Conservation (phyloP, 2,113 vertebrate genomes). For the Petrocephalus microphthalmus region DNA sequence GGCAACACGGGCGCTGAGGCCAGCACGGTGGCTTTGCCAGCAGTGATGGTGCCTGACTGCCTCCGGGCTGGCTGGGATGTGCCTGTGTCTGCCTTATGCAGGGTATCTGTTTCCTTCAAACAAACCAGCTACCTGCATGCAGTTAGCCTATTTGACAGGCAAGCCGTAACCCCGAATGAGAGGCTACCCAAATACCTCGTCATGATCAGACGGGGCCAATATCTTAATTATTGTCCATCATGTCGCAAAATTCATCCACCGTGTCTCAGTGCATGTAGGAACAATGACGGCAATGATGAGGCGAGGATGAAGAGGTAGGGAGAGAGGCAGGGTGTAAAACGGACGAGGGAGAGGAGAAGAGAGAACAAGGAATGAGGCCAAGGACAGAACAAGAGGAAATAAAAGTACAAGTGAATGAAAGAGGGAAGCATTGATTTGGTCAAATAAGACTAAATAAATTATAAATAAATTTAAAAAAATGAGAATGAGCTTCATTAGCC, state of each 20-base stretch:
- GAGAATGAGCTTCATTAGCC: background rate
- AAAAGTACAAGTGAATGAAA: background rate
- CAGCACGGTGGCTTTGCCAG: background rate
- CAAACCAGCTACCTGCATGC: background rate
- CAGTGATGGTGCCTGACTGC: background rate
- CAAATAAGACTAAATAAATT: background rate
- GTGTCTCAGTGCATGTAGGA: background rate
- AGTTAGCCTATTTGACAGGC: background rate
- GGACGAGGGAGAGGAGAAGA: background rate
- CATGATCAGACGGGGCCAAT: background rate
- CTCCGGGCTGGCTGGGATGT: background rate
- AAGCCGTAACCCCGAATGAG: background rate
- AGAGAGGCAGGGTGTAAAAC: background rate
- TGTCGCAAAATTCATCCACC: slow-evolving; percentile 30
- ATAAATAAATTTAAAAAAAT: background rate
- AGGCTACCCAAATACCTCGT: background rate
- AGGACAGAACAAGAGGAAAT: background rate
- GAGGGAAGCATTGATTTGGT: background rate
- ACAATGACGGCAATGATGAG: background rate
- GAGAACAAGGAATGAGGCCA: background rate
- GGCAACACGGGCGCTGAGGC: background rate
- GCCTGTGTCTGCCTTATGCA: background rate
- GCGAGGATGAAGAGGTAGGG: background rate
- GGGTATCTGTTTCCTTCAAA: background rate
- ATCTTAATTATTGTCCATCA: background rate